These are phyloP conservation scores for Trinorchestia longiramus DNA, from an alignment of 1,140 invertebrate species.

Conservation along the genomic window DNA sequence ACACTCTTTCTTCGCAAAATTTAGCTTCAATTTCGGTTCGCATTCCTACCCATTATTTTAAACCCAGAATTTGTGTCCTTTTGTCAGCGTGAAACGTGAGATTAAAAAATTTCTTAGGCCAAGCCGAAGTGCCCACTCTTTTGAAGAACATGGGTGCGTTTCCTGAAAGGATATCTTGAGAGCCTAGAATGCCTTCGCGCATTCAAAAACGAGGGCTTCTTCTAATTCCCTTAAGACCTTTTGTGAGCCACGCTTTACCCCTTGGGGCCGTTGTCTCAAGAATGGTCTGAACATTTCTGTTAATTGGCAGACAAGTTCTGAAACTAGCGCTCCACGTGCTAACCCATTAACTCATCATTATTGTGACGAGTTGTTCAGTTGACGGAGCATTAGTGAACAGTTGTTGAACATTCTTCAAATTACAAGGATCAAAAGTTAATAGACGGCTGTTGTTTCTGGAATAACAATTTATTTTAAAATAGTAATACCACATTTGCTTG, in stretches of 20 bases:
- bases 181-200: conserved; percentile 4
- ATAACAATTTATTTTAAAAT: too few relatives aligned
- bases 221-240: conserved; percentile 1
- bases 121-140: not conserved
- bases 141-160: not conserved
- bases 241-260: not conserved
- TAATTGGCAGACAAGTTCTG: not conserved
- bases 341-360: not conserved
- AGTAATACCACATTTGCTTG: too few relatives aligned
- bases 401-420: not conserved
- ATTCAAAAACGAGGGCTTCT: not conserved
- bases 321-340: not conserved
- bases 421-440: too few relatives aligned
- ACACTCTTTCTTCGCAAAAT: not conserved
- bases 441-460: too few relatives aligned
- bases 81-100: not conserved
- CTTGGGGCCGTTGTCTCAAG: not conserved
- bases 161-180: not conserved
- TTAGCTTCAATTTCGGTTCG: not conserved
- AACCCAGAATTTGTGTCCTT: not conserved
- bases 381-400: not conserved
- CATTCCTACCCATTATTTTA: not conserved
- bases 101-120: not conserved
- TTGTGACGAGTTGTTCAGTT: not conserved
- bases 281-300: not conserved